These are phyloP conservation scores for Pontoporia blainvillei DNA, from an alignment of 2,113 vertebrate species.

Conservation along the genomic window DNA sequence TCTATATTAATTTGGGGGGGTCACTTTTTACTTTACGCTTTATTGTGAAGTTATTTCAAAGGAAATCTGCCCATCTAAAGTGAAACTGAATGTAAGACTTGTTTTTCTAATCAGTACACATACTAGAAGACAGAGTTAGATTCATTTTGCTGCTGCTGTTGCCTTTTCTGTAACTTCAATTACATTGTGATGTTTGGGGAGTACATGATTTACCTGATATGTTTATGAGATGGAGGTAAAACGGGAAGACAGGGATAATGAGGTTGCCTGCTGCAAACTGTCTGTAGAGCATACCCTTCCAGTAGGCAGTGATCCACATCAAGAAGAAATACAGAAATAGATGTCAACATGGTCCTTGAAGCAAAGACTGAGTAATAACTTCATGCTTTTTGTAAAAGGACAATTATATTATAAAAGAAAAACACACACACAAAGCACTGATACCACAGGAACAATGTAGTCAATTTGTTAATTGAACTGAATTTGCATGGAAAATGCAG, in stretches of 20 bases:
- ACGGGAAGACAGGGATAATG: neutral
- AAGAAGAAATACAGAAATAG: neutral
- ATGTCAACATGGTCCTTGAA: neutral
- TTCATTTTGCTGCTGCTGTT: neutral
- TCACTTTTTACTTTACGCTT: neutral
- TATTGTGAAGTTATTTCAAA: neutral
- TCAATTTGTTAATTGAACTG: neutral
- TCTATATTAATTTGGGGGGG: neutral
- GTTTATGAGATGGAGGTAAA: neutral
- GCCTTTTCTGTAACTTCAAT: neutral
- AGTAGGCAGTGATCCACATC: neutral
- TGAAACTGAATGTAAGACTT: neutral
- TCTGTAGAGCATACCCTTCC: neutral
- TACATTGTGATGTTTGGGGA: neutral
- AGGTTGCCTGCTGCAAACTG: neutral
- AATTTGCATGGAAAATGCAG: neutral
- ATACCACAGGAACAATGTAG: neutral
- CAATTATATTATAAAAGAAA: neutral
- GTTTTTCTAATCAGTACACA: neutral
- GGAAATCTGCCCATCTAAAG: accelerated
- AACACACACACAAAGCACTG: neutral
- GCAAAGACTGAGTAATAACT: neutral
- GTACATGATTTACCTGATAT: neutral
- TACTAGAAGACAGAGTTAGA: neutral
- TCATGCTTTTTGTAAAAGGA: neutral